Evolutionary conservation across 2,113 vertebrate species (phyloP).

Genomic region (Mola mola): DNA sequence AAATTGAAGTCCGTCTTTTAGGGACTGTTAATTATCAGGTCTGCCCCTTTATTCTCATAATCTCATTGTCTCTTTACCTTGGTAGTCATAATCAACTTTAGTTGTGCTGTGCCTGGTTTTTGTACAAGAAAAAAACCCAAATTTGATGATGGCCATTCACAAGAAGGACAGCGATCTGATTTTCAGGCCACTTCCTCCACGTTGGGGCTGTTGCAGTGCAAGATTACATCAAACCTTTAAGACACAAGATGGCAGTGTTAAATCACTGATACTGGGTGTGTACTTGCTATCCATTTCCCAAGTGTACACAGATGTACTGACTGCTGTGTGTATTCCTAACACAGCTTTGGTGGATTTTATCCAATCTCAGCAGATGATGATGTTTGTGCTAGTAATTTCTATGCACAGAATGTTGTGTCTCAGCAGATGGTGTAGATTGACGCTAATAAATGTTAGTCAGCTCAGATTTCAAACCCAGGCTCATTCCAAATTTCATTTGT

Average conservation of each 20-base stretch:
- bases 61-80: neutral
- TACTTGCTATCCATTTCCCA: constrained; percentile 4
- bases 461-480: constrained; percentile 32
- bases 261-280: constrained; percentile 6
- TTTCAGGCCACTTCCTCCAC: constrained; percentile 1
- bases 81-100: no score
- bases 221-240: neutral
- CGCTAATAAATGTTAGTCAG: constrained; percentile 35
- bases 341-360: constrained; percentile 44
- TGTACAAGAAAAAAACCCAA: neutral
- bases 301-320: neutral
- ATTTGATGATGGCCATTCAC: constrained; percentile 8
- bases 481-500: constrained; percentile 11
- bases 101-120: neutral
- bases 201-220: no score
- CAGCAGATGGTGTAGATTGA: constrained; percentile 60
- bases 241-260: constrained; percentile 74
- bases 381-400: constrained; percentile 51
- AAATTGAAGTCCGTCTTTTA: neutral
- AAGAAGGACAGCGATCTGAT: neutral
- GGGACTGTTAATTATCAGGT: neutral
- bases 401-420: constrained; percentile 43
- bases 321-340: constrained; percentile 21
- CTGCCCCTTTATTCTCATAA: neutral
- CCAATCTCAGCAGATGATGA: constrained; percentile 35